These are phyloP conservation scores for Vulpes ferrilata DNA, from an alignment of 2,113 vertebrate genomes.

Conservation along the genomic window DNA sequence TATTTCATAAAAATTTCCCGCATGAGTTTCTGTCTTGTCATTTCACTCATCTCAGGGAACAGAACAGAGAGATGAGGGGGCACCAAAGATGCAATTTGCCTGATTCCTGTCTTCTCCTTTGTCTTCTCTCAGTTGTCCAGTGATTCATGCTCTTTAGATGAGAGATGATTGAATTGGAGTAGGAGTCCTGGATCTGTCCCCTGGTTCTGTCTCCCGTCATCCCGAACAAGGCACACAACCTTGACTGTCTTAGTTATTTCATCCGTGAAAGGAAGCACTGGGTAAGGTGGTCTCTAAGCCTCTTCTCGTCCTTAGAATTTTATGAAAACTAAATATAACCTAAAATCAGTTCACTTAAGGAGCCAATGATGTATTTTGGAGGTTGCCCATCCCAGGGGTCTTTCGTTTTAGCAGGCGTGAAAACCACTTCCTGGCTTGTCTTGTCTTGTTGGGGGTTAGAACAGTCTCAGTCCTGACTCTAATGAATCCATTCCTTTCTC, in stretches of 20 bases:
- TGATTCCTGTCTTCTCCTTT: not conserved
- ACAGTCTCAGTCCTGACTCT: not conserved
- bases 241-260: not conserved
- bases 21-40: not conserved
- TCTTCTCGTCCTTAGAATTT: not conserved
- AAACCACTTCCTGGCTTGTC: not conserved
- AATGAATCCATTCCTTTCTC: not conserved
- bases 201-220: not conserved
- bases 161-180: not conserved
- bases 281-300: not conserved
- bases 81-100: not conserved
- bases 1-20: not conserved
- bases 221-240: not conserved
- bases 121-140: not conserved
- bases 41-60: not conserved
- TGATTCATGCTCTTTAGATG: not conserved
- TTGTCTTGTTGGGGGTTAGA: not conserved
- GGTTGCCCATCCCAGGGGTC: not conserved
- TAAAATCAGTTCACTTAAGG: not conserved
- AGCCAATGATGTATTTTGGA: not conserved
- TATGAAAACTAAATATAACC: not conserved
- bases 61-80: not conserved
- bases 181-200: not conserved
- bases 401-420: slow-evolving; percentile 20
- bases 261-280: slow-evolving; percentile 6